Conservation (phyloP, 1,140 invertebrate species). For the Calephelis nemesis region DNA sequence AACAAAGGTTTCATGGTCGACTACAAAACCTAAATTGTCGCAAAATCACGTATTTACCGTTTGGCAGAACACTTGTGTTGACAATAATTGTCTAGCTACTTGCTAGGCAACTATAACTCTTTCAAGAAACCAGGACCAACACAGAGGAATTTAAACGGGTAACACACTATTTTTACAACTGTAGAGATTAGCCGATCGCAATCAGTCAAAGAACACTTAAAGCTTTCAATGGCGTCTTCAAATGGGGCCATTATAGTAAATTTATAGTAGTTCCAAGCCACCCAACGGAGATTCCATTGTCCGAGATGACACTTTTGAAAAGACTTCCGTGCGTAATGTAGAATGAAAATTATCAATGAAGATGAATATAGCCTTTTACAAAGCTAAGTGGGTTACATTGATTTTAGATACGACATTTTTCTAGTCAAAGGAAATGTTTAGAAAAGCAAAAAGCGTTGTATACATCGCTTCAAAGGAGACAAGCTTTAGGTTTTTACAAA, state of each 20-base stretch:
- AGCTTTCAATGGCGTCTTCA: slow-evolving; percentile 31
- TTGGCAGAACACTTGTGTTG: too few relatives aligned
- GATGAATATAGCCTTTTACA: slow-evolving; percentile 28
- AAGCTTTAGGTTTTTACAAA: too few relatives aligned
- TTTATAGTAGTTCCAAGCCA: slow-evolving; percentile 44
- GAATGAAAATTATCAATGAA: slow-evolving; percentile 39
- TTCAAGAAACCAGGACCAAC: too few relatives aligned
- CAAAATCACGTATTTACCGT: too few relatives aligned
- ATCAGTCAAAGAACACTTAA: slow-evolving; percentile 29
- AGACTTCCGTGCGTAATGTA: slow-evolving; percentile 39
- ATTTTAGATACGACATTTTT: slow-evolving; percentile 21
- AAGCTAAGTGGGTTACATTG: slow-evolving; percentile 28
- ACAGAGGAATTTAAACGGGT: background rate
- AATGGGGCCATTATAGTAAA: slow-evolving; percentile 43
- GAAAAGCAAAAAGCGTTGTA: background rate
- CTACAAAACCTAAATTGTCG: too few relatives aligned
- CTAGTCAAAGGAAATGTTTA: slow-evolving; percentile 11
- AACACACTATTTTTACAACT: slow-evolving; percentile 11
- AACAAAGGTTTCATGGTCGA: too few relatives aligned
- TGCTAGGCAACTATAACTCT: too few relatives aligned
- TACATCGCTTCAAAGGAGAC: too few relatives aligned
- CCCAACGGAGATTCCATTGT: slow-evolving; percentile 36
- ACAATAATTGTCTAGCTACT: too few relatives aligned
- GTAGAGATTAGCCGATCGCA: slow-evolving; percentile 39
- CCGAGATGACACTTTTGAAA: slow-evolving; percentile 45